A percentile compares a stretch with the other conserved stretches of the same genome.
Evolutionary conservation across 2,888 invertebrate species (phyloP).

Genomic region (Chouioia cunea): DNA sequence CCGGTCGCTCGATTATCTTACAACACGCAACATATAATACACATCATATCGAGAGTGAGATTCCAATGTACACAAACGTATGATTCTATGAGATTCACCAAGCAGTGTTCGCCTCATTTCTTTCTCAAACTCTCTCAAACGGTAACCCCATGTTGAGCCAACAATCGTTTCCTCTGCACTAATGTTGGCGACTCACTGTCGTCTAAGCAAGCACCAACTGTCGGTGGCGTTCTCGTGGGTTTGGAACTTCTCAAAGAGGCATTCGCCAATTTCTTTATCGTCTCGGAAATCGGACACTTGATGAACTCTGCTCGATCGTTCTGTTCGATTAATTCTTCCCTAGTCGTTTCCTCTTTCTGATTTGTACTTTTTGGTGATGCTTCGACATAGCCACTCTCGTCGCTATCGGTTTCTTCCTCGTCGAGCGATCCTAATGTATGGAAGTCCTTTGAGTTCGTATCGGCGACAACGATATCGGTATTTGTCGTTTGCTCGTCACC

Average conservation of each 20-base stretch:
- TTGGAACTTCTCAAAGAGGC: conserved; percentile 63
- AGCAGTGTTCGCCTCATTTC: not conserved
- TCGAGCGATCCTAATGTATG: conserved; percentile 70
- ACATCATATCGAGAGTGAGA: not conserved
- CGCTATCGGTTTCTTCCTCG: conserved; percentile 79
- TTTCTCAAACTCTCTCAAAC: conserved; percentile 51
- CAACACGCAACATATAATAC: not conserved
- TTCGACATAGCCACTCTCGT: conserved; percentile 93
- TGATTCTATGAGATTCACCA: no score
- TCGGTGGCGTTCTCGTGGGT: conserved; percentile 59
- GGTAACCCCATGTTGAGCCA: conserved; percentile 65
- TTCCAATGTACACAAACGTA: not conserved
- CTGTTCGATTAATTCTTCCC: not conserved
- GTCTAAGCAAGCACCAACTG: conserved; percentile 58
- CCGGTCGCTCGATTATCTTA: not conserved
- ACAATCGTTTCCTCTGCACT: conserved; percentile 63
- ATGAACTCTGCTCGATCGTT: conserved; percentile 57
- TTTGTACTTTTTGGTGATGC: conserved; percentile 61
- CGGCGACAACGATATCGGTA: no score
- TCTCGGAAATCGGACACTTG: conserved; percentile 66
- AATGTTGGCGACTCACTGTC: conserved; percentile 64
- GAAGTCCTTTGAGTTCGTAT: conserved; percentile 57
- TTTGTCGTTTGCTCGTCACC: not conserved
- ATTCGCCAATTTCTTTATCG: conserved; percentile 64
- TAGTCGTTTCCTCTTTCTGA: not conserved